Percentiles rank a stretch among this genome's conserved stretches.
These are phyloP conservation scores for Dromiciops gliroides DNA, from an alignment of 2,113 vertebrate species.

Conservation along the genomic window DNA sequence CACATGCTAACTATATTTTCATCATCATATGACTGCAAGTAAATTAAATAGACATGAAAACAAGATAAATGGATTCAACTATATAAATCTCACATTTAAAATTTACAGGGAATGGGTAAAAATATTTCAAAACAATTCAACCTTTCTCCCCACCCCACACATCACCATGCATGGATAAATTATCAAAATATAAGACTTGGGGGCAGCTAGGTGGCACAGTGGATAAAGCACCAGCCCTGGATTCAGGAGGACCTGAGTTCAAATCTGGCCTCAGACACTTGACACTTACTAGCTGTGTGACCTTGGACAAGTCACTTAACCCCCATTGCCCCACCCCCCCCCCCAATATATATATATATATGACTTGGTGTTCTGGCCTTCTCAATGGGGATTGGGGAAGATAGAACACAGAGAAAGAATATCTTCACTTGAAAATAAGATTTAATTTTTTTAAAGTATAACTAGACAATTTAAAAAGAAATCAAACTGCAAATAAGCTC, in stretches of 20 bases:
- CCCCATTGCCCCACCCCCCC: no score
- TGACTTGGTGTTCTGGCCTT: background rate
- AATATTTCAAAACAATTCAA: background rate
- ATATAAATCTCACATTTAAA: background rate
- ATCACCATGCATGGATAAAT: background rate
- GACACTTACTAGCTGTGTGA: no score
- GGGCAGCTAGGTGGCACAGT: no score
- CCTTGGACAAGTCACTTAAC: no score
- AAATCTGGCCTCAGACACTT: no score
- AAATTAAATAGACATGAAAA: conserved; percentile 4
- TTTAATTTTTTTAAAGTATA: background rate
- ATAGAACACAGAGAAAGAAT: background rate
- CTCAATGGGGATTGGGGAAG: background rate
- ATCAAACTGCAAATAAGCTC: background rate
- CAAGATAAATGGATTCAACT: background rate
- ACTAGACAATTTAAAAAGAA: background rate
- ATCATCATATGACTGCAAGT: conserved; percentile 49
- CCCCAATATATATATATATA: no score
- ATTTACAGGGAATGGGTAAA: background rate
- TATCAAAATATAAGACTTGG: background rate
- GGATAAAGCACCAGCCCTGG: no score
- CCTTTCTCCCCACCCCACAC: background rate
- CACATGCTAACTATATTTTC: conserved; percentile 60
- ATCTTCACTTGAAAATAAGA: background rate
- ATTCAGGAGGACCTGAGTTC: no score